Evolutionary conservation across 1,140 invertebrate species (phyloP).

Genomic region (Ceratina australensis): DNA sequence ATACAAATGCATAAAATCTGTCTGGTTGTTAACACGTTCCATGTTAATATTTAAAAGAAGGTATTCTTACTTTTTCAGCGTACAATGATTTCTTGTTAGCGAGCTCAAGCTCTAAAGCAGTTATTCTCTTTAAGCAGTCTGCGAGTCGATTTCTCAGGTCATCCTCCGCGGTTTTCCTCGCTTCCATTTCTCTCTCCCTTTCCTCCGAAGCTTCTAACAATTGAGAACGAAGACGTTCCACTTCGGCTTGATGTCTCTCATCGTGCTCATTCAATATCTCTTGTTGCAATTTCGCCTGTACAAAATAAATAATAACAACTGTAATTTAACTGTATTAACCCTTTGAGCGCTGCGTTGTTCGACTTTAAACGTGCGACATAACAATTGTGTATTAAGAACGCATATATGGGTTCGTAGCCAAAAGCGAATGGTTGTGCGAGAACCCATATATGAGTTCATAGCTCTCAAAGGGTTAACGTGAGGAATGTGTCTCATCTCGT

Average conservation of each 20-base stretch:
- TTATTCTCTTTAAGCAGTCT: slow-evolving; percentile 43
- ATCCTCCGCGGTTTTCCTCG: slow-evolving; percentile 30
- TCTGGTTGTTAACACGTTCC: too few relatives aligned
- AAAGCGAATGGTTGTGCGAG: too few relatives aligned
- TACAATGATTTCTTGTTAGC: slow-evolving; percentile 30
- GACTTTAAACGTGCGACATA: too few relatives aligned
- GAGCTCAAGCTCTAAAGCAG: slow-evolving; percentile 54
- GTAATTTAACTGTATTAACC: too few relatives aligned
- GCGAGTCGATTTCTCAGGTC: slow-evolving; percentile 46
- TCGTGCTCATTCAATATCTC: slow-evolving; percentile 61
- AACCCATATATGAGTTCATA: too few relatives aligned
- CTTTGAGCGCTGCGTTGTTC: too few relatives aligned
- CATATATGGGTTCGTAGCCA: too few relatives aligned
- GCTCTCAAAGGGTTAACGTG: too few relatives aligned
- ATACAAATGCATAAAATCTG: too few relatives aligned
- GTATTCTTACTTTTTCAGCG: slow-evolving; percentile 34
- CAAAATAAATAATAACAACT: slow-evolving; percentile 29
- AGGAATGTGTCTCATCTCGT: too few relatives aligned
- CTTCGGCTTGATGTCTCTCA: slow-evolving; percentile 63
- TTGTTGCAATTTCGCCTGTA: slow-evolving; percentile 67
- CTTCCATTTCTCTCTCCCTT: slow-evolving; percentile 61
- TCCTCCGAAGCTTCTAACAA: slow-evolving; percentile 55
- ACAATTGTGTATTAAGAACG: too few relatives aligned
- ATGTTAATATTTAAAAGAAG: neutral
- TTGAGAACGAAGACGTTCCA: slow-evolving; percentile 60